Percentiles rank a stretch among this genome's conserved stretches.
These are phyloP conservation scores for Habroteleia sp. DNA, from an alignment of 2,888 invertebrate species.

Conservation along the genomic window DNA sequence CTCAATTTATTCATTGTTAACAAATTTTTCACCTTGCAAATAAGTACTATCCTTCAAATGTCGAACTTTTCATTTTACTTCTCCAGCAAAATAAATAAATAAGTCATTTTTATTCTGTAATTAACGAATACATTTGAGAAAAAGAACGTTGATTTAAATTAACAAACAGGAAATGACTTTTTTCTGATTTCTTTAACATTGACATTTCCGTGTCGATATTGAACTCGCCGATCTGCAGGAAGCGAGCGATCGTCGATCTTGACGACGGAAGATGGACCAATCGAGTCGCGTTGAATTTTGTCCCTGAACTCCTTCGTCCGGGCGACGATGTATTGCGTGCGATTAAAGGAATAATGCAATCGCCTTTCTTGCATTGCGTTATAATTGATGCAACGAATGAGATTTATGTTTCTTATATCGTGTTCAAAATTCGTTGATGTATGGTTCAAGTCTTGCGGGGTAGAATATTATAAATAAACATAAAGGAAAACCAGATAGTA, in stretches of 20 bases:
- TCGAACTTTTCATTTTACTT: too few species aligned
- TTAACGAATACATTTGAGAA: too few species aligned
- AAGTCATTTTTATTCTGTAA: too few species aligned
- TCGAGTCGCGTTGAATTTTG: conserved; percentile 11
- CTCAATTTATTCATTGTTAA: too few species aligned
- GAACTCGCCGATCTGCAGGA: conserved; percentile 62
- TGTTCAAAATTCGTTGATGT: conserved; percentile 12
- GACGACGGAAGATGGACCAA: conserved; percentile 13
- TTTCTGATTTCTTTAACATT: too few species aligned
- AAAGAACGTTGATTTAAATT: too few species aligned
- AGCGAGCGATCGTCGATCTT: conserved; percentile 43
- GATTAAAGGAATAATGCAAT: conserved; percentile 1
- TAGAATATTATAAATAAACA: conserved; percentile 37
- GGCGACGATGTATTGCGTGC: neutral
- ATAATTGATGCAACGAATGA: neutral
- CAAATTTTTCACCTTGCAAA: too few species aligned
- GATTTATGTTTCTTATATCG: neutral
- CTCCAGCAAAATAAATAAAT: too few species aligned
- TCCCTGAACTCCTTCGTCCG: too few species aligned
- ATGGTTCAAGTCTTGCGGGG: conserved; percentile 6
- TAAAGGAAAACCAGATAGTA: conserved; percentile 45
- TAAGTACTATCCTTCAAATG: too few species aligned
- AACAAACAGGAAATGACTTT: too few species aligned
- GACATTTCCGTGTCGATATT: too few species aligned
- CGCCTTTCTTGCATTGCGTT: neutral